Conservation (phyloP, 1,140 invertebrate genomes). For the Penaeus chinensis region DNA sequence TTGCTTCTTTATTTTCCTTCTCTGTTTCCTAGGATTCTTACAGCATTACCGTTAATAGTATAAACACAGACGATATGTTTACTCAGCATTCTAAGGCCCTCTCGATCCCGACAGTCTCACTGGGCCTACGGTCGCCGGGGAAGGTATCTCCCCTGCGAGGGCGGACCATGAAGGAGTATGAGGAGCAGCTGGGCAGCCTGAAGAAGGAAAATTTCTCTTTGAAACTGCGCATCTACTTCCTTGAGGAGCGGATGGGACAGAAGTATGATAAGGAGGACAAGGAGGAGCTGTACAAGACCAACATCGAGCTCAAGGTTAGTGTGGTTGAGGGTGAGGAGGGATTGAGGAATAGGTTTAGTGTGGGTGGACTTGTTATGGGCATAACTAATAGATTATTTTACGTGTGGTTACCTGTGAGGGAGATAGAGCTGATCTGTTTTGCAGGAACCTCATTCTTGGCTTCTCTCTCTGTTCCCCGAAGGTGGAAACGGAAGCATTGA, state of each 20-base stretch:
- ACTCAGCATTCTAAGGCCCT: neutral
- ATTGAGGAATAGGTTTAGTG: too few relatives aligned
- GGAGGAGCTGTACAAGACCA: slow-evolving; percentile 77
- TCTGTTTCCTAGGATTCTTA: too few relatives aligned
- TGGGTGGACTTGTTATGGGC: too few relatives aligned
- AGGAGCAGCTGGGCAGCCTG: slow-evolving; percentile 83
- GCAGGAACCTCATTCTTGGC: neutral
- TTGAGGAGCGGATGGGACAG: slow-evolving; percentile 84
- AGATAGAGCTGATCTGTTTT: neutral
- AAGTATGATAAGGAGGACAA: slow-evolving; percentile 70
- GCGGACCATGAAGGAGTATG: slow-evolving; percentile 88
- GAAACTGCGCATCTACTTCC: slow-evolving; percentile 89
- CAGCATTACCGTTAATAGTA: too few relatives aligned
- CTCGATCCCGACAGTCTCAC: slow-evolving; percentile 24
- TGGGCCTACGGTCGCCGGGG: slow-evolving; percentile 60
- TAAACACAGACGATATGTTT: neutral
- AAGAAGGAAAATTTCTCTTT: slow-evolving; percentile 93
- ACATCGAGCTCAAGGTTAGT: slow-evolving; percentile 82
- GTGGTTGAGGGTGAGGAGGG: too few relatives aligned
- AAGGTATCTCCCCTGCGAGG: slow-evolving; percentile 71
- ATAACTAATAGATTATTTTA: too few relatives aligned
- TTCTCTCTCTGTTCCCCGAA: slow-evolving; percentile 65
- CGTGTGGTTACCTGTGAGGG: neutral
- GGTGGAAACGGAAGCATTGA: slow-evolving; percentile 82
- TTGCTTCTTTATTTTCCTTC: too few relatives aligned